Evolutionary conservation across 2,113 vertebrate species (phyloP).

Genomic region (Riparia riparia): DNA sequence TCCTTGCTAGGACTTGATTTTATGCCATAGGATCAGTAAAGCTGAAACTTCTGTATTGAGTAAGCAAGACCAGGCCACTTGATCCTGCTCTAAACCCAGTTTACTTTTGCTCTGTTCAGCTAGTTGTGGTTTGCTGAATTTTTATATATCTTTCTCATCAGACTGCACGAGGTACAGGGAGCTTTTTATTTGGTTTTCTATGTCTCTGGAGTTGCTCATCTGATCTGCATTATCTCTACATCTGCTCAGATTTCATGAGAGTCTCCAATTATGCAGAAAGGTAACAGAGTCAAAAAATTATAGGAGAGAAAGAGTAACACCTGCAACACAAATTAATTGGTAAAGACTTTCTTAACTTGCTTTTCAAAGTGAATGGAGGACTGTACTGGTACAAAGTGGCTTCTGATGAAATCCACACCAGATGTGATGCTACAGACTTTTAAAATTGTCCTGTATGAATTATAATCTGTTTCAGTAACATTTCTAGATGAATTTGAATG

Average conservation of each 20-base stretch:
- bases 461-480: background rate
- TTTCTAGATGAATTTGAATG: constrained; percentile 41
- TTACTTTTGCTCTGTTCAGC: background rate
- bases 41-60: background rate
- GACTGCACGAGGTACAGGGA: background rate
- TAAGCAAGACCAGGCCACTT: background rate
- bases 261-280: background rate
- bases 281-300: background rate
- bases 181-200: background rate
- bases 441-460: constrained; percentile 21
- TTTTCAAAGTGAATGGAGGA: background rate
- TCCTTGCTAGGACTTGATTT: background rate
- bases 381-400: background rate
- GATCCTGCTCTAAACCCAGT: background rate
- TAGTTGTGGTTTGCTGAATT: background rate
- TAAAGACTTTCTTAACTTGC: background rate
- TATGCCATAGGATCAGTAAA: background rate
- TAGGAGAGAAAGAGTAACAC: background rate
- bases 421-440: background rate
- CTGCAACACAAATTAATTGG: background rate
- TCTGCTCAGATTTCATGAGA: background rate
- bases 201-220: background rate
- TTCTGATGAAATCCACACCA: background rate
- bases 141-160: background rate
- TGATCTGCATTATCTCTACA: background rate